Conservation (phyloP, 2,113 vertebrate species). For the Dipodomys merriami region DNA sequence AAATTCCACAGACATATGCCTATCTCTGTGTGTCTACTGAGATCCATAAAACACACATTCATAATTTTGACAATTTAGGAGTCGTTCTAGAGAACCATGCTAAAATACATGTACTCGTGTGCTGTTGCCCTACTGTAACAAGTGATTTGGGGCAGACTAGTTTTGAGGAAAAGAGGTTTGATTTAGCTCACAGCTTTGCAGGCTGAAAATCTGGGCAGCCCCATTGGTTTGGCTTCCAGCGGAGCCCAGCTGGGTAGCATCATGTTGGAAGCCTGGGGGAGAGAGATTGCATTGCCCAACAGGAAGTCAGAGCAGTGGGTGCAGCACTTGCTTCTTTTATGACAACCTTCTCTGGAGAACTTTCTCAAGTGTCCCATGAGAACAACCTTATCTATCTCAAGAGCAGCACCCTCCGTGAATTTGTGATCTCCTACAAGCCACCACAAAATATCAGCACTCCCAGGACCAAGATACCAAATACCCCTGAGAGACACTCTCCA, state of each 20-base stretch:
- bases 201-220: background rate
- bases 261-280: background rate
- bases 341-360: background rate
- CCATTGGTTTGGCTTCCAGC: background rate
- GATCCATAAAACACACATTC: constrained; percentile 11
- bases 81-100: background rate
- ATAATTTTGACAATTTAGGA: constrained; percentile 23
- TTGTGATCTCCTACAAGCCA: background rate
- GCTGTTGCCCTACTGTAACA: background rate
- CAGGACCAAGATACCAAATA: background rate
- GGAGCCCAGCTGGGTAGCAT: background rate
- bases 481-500: background rate
- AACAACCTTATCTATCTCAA: background rate
- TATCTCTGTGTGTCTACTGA: background rate
- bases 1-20: background rate
- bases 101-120: background rate
- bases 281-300: background rate
- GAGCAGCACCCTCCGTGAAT: background rate
- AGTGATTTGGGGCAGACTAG: background rate
- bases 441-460: too few species aligned
- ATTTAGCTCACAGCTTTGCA: background rate
- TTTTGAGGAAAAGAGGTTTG: background rate
- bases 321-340: background rate
- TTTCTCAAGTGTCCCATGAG: background rate
- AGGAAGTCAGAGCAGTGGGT: background rate